Evolutionary conservation across 2,888 invertebrate genomes (phyloP), one percentile per base, ranked within the genome.

Genomic region (Morinoia aosen): DNA sequence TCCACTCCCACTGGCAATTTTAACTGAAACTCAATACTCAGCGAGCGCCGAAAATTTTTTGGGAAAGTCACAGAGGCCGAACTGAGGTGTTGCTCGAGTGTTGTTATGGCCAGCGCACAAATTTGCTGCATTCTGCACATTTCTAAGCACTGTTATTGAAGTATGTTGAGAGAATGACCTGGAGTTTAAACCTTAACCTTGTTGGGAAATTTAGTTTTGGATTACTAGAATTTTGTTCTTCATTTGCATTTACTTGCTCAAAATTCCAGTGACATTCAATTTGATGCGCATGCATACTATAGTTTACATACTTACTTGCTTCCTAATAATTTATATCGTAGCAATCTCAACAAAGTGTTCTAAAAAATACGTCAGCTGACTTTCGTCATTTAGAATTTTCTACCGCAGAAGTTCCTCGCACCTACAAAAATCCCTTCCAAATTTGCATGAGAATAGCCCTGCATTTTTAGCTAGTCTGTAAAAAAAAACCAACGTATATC

Each of bases 401-500:
- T 33, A 19, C 90, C 90, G 25, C 25, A 90, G 12, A 40, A 90
- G 90, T 48, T 90, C 16, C 40, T 90, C 48, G 48, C 90, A 40
- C 90, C 90, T 90, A 90, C 39, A 40, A 90, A 90, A 90, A 40
- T 40, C 39, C 19, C 33, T 33, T 90, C 90, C 7, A 40, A 90
- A 90, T 93, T 93, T 93, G 93, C 93, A 93, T 93, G 57, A 93
- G 58, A 93, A 93, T 57, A 90, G 90, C 16, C 76, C 48, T 40
- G 40, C 39, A 90, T 48, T 40, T 90, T 90, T 90, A 40, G 90
- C 90, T 90, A 12, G 90, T 90, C 90, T 14, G 10, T 1, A 40
- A 90, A 90, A 90, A 90, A 90, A 16, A 48, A 39, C 48, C 0
- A 2, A 12, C 12, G 48, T 90, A 90, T 19, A 90, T 90, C 90